Evolutionary conservation across 2,797 vertebrate genomes (phyloP), one percentile per base, ranked within the genome.

Genomic region (Enteromius radiatus): DNA sequence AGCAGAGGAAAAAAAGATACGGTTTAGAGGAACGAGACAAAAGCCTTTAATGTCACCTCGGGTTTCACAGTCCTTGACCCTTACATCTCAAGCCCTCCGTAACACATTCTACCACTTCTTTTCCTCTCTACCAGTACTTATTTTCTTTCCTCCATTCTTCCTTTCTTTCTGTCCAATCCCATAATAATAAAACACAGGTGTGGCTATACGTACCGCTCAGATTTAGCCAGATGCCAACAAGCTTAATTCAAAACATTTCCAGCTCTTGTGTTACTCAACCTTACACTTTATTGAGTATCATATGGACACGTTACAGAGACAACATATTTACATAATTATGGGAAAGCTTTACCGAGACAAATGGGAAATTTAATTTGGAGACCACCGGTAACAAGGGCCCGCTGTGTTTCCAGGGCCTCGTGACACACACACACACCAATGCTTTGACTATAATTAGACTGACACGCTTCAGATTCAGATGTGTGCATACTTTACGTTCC

Each of bases 251-350:
- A 94, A 92, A 88, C 94, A 95, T 88, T 90, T 86, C 91, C 87
- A 88, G 88, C 84, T 65, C 64, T 89, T 23, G 78, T 85, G 88
- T 91, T 90, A 88, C 90, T 90, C 91, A 88, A 90, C 88, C 89
- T 90, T 92, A 91, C 90, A 92, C 89, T 92, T 92, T 92, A 86
- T 87, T 8, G 88, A 88, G 92, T 91, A 93, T 94, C 91, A 64
- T 84, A 83, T 93, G 92, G 91, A 93, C 85, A 86, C 89, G 90
- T 93, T 92, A 92, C 88, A 89, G 88, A 87, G 92, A 92, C 92
- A 92, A 92, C 92, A 92, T 92, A 94, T 95, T 95, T 94, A 93
- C 93, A 94, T 94, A 93, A 93, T 94, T 92, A 93, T 14, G 86
- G 90, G 89, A 93, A 90, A 88, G 89, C 85, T 84, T 88, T 84